Conservation (phyloP, 1,140 invertebrate genomes). For the Drosophila biarmipes region DNA sequence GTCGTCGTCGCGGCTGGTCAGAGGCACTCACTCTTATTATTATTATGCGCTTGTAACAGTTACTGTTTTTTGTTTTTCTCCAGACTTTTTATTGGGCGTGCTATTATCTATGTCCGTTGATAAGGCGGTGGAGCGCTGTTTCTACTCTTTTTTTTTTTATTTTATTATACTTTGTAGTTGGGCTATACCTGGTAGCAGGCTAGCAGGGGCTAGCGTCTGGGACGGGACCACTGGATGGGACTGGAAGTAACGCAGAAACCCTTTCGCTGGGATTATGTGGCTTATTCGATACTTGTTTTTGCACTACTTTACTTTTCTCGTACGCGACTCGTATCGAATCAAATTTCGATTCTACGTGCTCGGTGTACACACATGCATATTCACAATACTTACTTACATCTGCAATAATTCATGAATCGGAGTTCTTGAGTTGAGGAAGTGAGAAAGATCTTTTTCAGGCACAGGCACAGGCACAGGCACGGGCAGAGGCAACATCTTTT, state of each 20-base stretch:
- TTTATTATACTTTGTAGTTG: neutral
- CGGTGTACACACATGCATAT: constrained; percentile 7
- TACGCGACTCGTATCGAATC: constrained; percentile 12
- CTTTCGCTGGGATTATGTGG: constrained; percentile 11
- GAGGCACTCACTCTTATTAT: constrained; percentile 13
- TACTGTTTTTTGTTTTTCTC: constrained; percentile 21
- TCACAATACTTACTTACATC: constrained; percentile 6
- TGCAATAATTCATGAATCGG: constrained; percentile 45
- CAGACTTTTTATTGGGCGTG: neutral
- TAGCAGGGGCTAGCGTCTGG: neutral
- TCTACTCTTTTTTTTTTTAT: neutral
- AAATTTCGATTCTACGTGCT: constrained; percentile 8
- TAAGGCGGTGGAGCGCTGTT: constrained; percentile 3
- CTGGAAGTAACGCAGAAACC: neutral
- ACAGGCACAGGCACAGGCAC: constrained; percentile 11
- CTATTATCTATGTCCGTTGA: constrained; percentile 8
- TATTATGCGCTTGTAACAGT: constrained; percentile 31
- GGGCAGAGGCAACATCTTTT: constrained; percentile 22
- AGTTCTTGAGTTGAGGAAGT: constrained; percentile 41
- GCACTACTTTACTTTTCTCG: constrained; percentile 34
- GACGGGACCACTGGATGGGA: neutral
- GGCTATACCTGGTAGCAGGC: neutral
- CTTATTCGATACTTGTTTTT: constrained; percentile 32
- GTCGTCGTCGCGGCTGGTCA: constrained; percentile 34
- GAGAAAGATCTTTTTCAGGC: constrained; percentile 40